Base-by-base conservation (phyloP, 2,888 invertebrate species). In the Amphipyra berbera region DNA sequence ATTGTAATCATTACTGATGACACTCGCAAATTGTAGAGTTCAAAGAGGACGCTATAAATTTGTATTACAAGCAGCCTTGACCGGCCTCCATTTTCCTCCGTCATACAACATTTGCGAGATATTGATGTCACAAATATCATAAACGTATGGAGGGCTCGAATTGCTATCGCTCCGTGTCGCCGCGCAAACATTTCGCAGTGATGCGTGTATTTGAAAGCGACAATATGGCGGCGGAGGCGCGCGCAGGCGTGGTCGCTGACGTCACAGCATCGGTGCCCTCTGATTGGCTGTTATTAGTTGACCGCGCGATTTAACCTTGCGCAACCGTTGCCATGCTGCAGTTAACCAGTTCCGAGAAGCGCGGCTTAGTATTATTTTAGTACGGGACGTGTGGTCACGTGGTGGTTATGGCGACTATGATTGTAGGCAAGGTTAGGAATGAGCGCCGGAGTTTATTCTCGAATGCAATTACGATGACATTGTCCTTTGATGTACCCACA, bases 191-290 rank as follows among this genome's bases (percentile, higher is more conserved):
- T 82, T 88, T 85, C 80, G 84, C 81, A 80, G 81, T 77, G 78
- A 78, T 64, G 77, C 77, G 76, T 83, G 80, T 80, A 82, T 82
- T 85, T 85, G 82, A 85, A 86, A 86, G 85, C 83, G 82, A 84
- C 88, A 90, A 87, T 78, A 91, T 89, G 91, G 90, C 90, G 83
- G 79, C 79, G 91, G 94, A 90, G 94, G 94, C 94, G 93, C 93
- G 94, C 93, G 95, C 94, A 91, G 95, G 95, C 95, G 95, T 94
- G 95, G 94, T 89, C 83, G 91, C 84, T 92, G 88, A 94, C 95
- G 95, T 95, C 95, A 94, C 85, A 65, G 81, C 82, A 72, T 84
- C 77, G 60, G 76, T 73, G 89, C 73, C 57, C 70, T 55, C 77
- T 77, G 76, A 93, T 94, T 95, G 95, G 95, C 61, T 56, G 86